Conservation (phyloP, 1,140 invertebrate genomes). For the Euura saliciscinereae region DNA sequence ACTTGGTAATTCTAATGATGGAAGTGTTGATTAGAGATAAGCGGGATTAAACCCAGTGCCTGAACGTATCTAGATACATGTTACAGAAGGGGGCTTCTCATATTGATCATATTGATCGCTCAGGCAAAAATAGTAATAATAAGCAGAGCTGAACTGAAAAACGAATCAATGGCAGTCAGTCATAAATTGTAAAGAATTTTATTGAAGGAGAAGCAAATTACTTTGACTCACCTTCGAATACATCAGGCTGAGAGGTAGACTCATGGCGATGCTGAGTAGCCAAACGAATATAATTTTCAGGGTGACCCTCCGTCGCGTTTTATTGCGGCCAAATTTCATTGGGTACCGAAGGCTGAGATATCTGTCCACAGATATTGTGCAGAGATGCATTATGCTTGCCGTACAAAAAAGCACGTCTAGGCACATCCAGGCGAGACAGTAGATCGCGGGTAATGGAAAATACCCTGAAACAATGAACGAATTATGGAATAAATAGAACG, state of each 20-base stretch:
- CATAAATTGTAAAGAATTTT: no score
- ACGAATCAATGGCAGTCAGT: no score
- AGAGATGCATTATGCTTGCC: slow-evolving; percentile 94
- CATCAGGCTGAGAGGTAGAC: slow-evolving; percentile 84
- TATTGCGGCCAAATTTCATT: slow-evolving; percentile 89
- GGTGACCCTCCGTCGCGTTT: slow-evolving; percentile 82
- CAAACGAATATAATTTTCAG: slow-evolving; percentile 91
- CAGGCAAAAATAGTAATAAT: no score
- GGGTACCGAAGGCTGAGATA: slow-evolving; percentile 85
- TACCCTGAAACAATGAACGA: slow-evolving; percentile 69
- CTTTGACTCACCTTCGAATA: slow-evolving; percentile 74
- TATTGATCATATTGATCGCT: no score
- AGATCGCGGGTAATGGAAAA: slow-evolving; percentile 80
- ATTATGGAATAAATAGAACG: no score
- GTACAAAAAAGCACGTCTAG: slow-evolving; percentile 95
- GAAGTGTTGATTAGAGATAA: no score
- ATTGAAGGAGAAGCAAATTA: no score
- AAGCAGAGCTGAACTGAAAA: no score
- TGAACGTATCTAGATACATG: no score
- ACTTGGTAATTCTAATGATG: no score
- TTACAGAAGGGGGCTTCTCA: no score
- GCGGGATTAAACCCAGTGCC: no score
- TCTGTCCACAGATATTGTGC: slow-evolving; percentile 93
- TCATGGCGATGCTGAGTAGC: slow-evolving; percentile 88
- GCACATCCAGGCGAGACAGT: slow-evolving; percentile 87